These are phyloP conservation scores for Leptopilina clavipes DNA, from an alignment of 1,140 invertebrate species.

Conservation along the genomic window DNA sequence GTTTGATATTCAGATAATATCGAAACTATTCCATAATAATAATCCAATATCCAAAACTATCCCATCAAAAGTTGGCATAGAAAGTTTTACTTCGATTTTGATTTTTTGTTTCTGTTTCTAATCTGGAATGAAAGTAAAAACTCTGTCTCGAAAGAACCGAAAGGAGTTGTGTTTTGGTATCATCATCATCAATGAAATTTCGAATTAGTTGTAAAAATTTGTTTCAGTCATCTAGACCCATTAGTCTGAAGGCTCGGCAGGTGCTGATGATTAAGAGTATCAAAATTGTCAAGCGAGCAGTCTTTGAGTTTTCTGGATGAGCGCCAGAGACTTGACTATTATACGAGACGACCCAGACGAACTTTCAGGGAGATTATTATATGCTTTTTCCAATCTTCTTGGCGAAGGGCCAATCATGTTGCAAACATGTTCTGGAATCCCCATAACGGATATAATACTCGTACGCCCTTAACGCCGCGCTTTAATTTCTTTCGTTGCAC, in stretches of 20 bases:
- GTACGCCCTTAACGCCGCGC: background rate
- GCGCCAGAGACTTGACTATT: constrained; percentile 36
- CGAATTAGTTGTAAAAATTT: background rate
- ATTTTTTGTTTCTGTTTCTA: no score
- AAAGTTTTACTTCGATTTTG: no score
- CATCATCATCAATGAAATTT: background rate
- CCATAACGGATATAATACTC: constrained; percentile 22
- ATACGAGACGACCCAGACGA: constrained; percentile 8
- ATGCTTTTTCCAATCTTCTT: constrained; percentile 41
- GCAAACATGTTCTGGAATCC: constrained; percentile 58
- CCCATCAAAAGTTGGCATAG: no score
- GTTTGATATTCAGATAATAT: background rate
- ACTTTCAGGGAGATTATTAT: constrained; percentile 36
- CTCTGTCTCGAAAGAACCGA: no score
- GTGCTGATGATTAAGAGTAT: constrained; percentile 42
- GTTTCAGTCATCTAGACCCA: constrained; percentile 36
- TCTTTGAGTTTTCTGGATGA: constrained; percentile 26
- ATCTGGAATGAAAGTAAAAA: no score
- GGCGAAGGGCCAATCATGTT: constrained; percentile 45
- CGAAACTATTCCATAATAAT: background rate
- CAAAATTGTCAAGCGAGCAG: constrained; percentile 33
- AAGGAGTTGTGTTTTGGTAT: background rate
- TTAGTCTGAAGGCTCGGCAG: constrained; percentile 37
- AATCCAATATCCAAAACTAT: background rate
- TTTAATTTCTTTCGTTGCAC: constrained; percentile 9